phyloP scores from a whole-genome alignment of 2,113 vertebrate species.

The Ceyx cyanopectus region DNA sequence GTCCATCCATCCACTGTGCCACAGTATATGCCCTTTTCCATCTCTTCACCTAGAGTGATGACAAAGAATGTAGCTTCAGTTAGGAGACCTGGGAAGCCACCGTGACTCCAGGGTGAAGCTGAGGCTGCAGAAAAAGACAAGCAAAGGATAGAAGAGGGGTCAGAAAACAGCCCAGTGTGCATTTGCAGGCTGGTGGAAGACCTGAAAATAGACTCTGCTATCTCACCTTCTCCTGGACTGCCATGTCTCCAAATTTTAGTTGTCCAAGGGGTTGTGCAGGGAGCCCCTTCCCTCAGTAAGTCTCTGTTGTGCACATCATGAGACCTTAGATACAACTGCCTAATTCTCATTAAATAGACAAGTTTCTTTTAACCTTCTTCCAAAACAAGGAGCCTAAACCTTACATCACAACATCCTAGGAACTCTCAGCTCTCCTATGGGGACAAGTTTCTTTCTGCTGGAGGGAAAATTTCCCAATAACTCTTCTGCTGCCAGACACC shows the following conservation, averaged over 20 bases:
- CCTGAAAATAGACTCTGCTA: background rate
- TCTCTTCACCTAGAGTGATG: background rate
- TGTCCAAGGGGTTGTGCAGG: fast-evolving
- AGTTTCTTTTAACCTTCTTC: background rate
- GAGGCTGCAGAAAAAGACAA: background rate
- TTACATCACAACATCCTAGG: background rate
- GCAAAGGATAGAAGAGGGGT: background rate
- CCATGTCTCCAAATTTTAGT: background rate
- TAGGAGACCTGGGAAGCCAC: background rate
- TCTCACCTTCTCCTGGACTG: background rate
- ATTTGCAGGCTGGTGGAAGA: background rate
- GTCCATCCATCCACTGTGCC: background rate
- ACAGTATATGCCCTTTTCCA: background rate
- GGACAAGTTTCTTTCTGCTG: background rate
- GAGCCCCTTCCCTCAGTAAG: background rate
- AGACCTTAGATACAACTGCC: background rate
- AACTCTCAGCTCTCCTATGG: background rate
- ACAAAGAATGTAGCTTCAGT: background rate
- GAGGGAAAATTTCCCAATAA: slow-evolving; percentile 21
- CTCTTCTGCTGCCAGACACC: background rate
- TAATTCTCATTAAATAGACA: background rate
- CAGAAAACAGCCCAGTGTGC: background rate
- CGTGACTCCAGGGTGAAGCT: background rate
- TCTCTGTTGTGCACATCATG: fast-evolving
- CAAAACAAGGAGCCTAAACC: background rate